phyloP scores from a whole-genome alignment of 2,797 vertebrate genomes.

The Acrossocheilus wenchowensis region DNA sequence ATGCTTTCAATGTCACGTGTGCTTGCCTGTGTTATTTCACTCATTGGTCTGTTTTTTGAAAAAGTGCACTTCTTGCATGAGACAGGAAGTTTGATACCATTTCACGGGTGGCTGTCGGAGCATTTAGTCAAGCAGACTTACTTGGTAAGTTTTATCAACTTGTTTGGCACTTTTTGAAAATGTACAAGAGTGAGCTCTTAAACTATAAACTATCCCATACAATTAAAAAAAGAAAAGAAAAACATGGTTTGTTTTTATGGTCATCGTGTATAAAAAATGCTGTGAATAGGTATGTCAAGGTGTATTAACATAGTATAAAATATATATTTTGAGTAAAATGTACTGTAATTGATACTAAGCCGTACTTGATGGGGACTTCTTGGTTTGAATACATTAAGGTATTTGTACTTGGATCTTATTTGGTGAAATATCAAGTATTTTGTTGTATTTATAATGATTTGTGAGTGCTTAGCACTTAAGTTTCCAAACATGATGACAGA shows the following conservation, averaged over 20 bases:
- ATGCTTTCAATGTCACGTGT: background rate
- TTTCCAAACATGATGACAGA: background rate
- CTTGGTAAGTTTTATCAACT: slow-evolving; percentile 24
- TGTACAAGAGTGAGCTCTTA: background rate
- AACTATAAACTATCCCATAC: background rate
- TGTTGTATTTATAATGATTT: background rate
- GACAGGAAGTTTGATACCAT: background rate
- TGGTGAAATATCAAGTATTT: background rate
- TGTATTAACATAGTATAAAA: background rate
- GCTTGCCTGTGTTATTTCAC: background rate
- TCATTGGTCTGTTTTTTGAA: background rate
- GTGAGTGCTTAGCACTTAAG: background rate
- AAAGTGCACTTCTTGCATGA: background rate
- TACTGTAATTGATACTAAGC: background rate
- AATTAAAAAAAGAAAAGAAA: background rate
- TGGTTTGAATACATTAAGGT: background rate
- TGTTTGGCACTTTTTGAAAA: background rate
- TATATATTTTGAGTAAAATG: background rate
- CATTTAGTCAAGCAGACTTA: background rate
- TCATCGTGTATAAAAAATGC: background rate
- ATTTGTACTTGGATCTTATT: background rate
- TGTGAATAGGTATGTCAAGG: too few relatives aligned
- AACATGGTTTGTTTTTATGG: background rate
- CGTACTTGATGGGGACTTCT: background rate
- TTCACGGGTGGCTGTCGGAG: background rate